Evolutionary conservation across 2,113 vertebrate species (phyloP).

Genomic region (Steatornis caripensis): DNA sequence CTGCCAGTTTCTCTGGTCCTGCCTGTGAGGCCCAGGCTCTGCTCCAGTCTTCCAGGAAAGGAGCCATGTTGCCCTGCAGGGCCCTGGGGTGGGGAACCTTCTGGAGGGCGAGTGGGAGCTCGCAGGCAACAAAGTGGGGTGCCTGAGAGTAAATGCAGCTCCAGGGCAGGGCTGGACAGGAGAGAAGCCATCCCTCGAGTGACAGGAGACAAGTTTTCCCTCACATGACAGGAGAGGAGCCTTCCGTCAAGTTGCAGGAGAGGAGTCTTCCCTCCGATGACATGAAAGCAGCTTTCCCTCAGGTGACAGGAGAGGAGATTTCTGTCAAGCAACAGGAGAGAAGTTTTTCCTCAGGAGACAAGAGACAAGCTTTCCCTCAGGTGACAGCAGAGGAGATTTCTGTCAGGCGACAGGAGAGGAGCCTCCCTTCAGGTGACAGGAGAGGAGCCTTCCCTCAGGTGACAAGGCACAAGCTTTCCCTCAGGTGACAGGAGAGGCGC

Average conservation of each 20-base stretch:
- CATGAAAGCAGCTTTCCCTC: background rate
- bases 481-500: background rate
- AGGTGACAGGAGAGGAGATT: rapidly evolving
- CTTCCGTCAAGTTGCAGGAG: background rate
- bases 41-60: background rate
- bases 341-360: background rate
- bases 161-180: background rate
- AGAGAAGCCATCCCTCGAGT: background rate
- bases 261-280: background rate
- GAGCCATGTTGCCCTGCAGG: background rate
- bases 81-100: background rate
- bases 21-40: background rate
- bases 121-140: rapidly evolving
- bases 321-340: background rate
- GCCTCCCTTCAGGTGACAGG: background rate
- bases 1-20: background rate
- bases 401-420: background rate
- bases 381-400: background rate
- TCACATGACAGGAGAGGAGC: background rate
- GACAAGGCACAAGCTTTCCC: rapidly evolving
- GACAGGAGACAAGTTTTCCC: background rate
- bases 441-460: background rate
- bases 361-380: background rate
- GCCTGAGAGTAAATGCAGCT: background rate
- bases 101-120: background rate